Percentiles rank a stretch among this genome's conserved stretches.
phyloP scores from a whole-genome alignment of 2,888 invertebrate genomes.

The Halictus ligatus region DNA sequence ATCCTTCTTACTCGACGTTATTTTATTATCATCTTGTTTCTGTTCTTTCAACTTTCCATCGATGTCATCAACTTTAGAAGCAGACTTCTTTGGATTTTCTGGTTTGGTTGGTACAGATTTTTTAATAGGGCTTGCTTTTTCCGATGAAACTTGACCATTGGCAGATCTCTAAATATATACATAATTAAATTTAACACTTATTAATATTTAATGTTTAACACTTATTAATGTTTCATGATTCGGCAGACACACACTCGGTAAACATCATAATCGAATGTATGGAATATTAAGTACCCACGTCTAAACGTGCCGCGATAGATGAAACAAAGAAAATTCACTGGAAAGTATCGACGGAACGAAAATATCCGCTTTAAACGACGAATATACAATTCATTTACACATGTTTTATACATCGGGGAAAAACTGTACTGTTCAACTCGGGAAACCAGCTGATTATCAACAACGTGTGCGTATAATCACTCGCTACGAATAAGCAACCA shows the following conservation, averaged over 20 bases:
- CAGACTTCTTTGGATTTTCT: constrained; percentile 86
- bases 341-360: neutral
- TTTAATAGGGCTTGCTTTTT: constrained; percentile 86
- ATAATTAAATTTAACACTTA: neutral
- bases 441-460: constrained; percentile 69
- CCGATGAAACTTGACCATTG: constrained; percentile 87
- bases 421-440: neutral
- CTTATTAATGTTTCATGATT: neutral
- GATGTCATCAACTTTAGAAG: constrained; percentile 81
- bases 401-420: neutral
- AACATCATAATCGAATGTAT: neutral
- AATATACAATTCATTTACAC: neutral
- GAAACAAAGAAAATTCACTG: neutral
- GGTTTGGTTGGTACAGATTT: constrained; percentile 83
- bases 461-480: constrained; percentile 49
- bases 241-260: neutral
- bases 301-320: neutral
- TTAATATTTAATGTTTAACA: neutral
- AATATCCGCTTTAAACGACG: neutral
- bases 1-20: constrained; percentile 78
- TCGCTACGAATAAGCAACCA: constrained; percentile 56
- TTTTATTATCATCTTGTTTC: constrained; percentile 86
- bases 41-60: constrained; percentile 85
- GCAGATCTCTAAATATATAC: constrained; percentile 87
- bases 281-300: neutral